Base-by-base conservation (phyloP, 2,113 vertebrate species). In the Dunckerocampus dactyliophorus region DNA sequence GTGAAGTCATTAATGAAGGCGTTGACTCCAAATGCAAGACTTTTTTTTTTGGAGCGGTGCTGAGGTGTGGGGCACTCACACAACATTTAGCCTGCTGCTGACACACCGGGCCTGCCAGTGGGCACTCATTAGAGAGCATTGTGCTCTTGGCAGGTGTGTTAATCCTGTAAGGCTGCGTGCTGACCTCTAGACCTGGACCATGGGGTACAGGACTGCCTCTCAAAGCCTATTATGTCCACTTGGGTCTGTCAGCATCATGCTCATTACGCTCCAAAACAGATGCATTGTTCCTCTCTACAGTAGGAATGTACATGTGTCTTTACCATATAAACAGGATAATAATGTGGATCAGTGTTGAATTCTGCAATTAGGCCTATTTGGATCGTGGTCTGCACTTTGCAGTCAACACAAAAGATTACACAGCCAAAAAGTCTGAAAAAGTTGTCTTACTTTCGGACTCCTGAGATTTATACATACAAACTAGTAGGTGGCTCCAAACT, bases 1-100 rank as follows among this genome's bases (percentile, higher is more conserved):
- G 65, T 65, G 73, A 82, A 82, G 75, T 80, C 74, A 70, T 79
- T 87, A 89, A 90, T 88, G 80, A 88, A 86, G 88, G 77, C 69
- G 69, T 71, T 76, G 81, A 82, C 78, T 83, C 11, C 17, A 72
- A 71, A 77, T 72, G 52, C 39, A 52, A 65, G 74, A 78, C 81
- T 71, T 82, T 39, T 39, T 39, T 39, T 39, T 69, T 77, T 68
- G 69, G 69, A 63, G 62, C 50, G 51, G 73, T 8, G 28, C 62
- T 64, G 71, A 75, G 62, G 67, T 76, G 74, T 71, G 80, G 84
- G 74, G 60, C 34, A 17, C 75, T 87, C 73, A 67, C 65, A 70
- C 42, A 80, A 65, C 52, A 43, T 81, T 76, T 37, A 60, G 63
- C 62, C 84, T 57, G 63, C 60, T 78, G 78, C 72, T 81, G 55